phyloP scores from a whole-genome alignment of 1,140 invertebrate species.

The Cecropterus lyciades region DNA sequence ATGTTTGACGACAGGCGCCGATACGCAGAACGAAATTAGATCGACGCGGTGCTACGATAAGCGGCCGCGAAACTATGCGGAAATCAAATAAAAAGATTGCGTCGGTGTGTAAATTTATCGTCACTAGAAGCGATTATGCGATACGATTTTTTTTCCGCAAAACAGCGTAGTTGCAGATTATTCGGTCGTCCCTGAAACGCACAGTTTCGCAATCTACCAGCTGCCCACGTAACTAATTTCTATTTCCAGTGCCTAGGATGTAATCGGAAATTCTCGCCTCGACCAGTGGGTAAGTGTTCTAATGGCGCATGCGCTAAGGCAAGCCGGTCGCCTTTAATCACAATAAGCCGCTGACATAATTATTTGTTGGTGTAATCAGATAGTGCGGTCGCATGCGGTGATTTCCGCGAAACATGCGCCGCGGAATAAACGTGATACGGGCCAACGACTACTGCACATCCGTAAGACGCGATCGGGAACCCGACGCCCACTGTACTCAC shows the following conservation, averaged over 20 bases:
- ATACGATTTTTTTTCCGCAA: slow-evolving; percentile 49
- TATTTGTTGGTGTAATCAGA: slow-evolving; percentile 70
- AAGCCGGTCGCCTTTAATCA: slow-evolving; percentile 57
- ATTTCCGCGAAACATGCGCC: slow-evolving; percentile 66
- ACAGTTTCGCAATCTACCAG: slow-evolving; percentile 59
- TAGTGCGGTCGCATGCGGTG: slow-evolving; percentile 49
- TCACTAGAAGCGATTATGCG: slow-evolving; percentile 63
- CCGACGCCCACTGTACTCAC: slow-evolving; percentile 36
- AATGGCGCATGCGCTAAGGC: slow-evolving; percentile 40
- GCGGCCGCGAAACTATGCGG: slow-evolving; percentile 72
- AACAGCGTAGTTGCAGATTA: slow-evolving; percentile 62
- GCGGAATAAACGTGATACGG: slow-evolving; percentile 56
- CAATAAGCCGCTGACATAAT: slow-evolving; percentile 73
- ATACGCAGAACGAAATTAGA: slow-evolving; percentile 66
- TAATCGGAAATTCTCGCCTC: slow-evolving; percentile 63
- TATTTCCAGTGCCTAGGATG: slow-evolving; percentile 65
- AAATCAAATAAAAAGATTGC: slow-evolving; percentile 74
- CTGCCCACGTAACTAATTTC: slow-evolving; percentile 71
- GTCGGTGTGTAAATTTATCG: slow-evolving; percentile 77
- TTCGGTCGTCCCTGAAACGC: slow-evolving; percentile 61
- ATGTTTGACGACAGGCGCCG: slow-evolving; percentile 67
- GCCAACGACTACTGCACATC: slow-evolving; percentile 52
- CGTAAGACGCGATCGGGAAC: slow-evolving; percentile 54
- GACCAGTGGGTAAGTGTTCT: slow-evolving; percentile 48
- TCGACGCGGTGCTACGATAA: slow-evolving; percentile 64